Evolutionary conservation across 2,113 vertebrate genomes (phyloP).

Genomic region (Irena cyanogastra): DNA sequence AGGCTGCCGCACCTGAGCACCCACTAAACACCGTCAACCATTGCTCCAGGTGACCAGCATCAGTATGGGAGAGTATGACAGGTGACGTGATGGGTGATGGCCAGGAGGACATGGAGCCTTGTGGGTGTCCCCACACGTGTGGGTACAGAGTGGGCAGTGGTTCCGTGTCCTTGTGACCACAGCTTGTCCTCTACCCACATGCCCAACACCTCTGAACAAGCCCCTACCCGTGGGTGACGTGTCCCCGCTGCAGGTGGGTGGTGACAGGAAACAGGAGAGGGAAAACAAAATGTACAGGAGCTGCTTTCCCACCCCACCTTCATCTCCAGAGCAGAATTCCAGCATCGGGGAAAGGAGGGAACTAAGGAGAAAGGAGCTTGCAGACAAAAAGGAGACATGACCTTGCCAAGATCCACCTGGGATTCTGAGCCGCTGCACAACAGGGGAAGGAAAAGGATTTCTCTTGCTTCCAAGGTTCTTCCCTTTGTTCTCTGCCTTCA

Average conservation of each 20-base stretch:
- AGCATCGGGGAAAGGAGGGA: background rate
- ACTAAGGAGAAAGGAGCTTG: background rate
- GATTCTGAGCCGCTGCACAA: background rate
- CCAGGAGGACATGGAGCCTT: accelerated
- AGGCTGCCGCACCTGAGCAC: background rate
- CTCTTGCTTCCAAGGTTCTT: background rate
- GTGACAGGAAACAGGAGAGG: background rate
- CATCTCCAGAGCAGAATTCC: background rate
- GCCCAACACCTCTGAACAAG: background rate
- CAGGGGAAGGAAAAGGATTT: background rate
- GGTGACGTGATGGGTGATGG: background rate
- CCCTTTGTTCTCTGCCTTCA: background rate
- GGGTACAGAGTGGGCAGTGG: background rate
- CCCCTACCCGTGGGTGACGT: background rate
- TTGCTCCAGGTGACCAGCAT: background rate
- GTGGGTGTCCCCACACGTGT: accelerated
- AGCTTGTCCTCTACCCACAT: accelerated
- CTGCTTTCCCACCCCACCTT: background rate
- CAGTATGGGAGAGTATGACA: background rate
- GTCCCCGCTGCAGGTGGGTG: background rate
- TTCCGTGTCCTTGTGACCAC: background rate
- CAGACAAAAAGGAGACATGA: background rate
- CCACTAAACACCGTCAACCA: accelerated
- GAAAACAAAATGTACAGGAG: background rate
- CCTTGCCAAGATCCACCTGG: background rate